Base-by-base conservation (phyloP, 1,140 invertebrate genomes). In the Wiebesia pumilae region DNA sequence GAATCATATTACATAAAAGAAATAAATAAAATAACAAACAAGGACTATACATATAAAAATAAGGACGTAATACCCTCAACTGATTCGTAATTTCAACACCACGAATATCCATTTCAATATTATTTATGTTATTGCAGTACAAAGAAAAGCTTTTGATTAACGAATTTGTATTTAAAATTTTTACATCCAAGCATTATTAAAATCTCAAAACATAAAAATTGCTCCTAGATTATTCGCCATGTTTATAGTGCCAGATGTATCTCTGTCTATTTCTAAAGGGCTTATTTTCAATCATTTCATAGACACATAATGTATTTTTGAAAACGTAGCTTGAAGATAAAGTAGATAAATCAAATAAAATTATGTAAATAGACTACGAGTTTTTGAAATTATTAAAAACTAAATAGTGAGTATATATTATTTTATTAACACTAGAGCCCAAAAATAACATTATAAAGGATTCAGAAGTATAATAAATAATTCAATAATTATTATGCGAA, bases 81-180 rank as follows among this genome's bases (percentile, higher is more conserved):
- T 94, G 93, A 91, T 94, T 94, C 24, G 93, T 94, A 51, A 94
- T 92, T 90, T 94, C 92, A 43, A 94, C 90, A 19, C 93, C 93
- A 71, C 93, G 91, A 69, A 93, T 91, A 88, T 94, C 93, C 93
- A 94, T 94, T 54, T 84, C 78, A 54, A 40, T 24, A 62, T 47
- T 71, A 51, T 71, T 71, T 67, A 54, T 27, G 24, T 71, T 58
- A 0, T 75, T 79, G 69, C 6, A 71, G 30, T 58, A 38, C 16
- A 80, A 71, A 40, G 3, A 80, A 38, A 87, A 80, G 54, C 33
- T 73, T 62, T 71, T 16, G 40, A 54, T 80, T 27, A 10, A 43
- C 3, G 40, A 40, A 0, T 33, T 43, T 80, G 2, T 62, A 47
- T 67, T 69, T 79, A 54, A 71, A 83, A 69, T 38, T 58, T 27